These are phyloP conservation scores for Caenorhabditis remanei DNA, from an alignment of 1,140 invertebrate genomes.

Conservation along the genomic window DNA sequence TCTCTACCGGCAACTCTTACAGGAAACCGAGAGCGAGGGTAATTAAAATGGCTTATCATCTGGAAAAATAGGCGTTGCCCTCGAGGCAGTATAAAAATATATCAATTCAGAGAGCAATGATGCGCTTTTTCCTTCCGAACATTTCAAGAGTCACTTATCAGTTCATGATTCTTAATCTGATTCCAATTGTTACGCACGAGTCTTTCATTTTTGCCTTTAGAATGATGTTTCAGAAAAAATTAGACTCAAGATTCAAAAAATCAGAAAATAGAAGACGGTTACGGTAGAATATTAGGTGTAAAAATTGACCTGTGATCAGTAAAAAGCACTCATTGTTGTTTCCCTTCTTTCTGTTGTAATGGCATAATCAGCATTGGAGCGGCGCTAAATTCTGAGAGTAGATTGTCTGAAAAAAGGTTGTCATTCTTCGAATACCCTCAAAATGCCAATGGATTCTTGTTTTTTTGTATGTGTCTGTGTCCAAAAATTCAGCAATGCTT, in stretches of 20 bases:
- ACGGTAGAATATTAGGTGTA: conserved; percentile 9
- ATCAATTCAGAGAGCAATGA: conserved; percentile 17
- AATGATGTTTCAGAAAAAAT: not conserved
- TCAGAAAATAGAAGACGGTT: not conserved
- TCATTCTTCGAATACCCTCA: conserved; percentile 49
- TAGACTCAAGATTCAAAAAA: not conserved
- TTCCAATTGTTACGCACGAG: not conserved
- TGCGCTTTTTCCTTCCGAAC: conserved; percentile 26
- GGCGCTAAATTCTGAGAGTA: conserved; percentile 30
- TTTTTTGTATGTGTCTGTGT: conserved; percentile 32
- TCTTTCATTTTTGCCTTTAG: not conserved
- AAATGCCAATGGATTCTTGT: conserved; percentile 46
- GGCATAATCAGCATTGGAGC: conserved; percentile 35
- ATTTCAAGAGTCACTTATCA: conserved; percentile 10
- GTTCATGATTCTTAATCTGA: conserved; percentile 18
- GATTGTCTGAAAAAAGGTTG: conserved; percentile 4
- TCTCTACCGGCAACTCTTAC: not conserved
- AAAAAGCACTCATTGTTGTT: conserved; percentile 18
- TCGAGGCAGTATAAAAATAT: not conserved
- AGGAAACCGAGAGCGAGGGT: not conserved
- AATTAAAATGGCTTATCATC: conserved; percentile 21
- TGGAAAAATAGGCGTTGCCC: conserved; percentile 32
- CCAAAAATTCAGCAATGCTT: conserved; percentile 45
- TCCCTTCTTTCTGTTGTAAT: conserved; percentile 27
- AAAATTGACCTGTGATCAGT: conserved; percentile 34